These are phyloP conservation scores for Balaenoptera acutorostrata DNA, from an alignment of 2,113 vertebrate species.

Conservation along the genomic window DNA sequence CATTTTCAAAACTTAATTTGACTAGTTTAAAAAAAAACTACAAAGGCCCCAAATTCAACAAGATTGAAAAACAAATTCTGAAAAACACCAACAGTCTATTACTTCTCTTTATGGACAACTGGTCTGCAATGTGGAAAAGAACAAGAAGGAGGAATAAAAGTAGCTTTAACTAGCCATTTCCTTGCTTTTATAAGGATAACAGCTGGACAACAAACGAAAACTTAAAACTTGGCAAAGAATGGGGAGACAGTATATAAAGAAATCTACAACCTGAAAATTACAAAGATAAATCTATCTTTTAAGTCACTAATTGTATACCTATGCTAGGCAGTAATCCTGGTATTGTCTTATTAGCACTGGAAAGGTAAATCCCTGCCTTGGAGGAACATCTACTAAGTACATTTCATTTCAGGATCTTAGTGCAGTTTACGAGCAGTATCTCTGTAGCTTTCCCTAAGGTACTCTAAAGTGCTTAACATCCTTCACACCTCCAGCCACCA, in stretches of 20 bases:
- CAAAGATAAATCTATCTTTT: conserved; percentile 30
- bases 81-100: background rate
- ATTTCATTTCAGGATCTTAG: conserved; percentile 23
- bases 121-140: background rate
- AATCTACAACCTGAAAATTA: conserved; percentile 54
- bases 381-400: conserved; percentile 21
- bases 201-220: conserved; percentile 9
- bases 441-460: conserved; percentile 46
- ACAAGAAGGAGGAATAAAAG: background rate
- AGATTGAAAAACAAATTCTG: background rate
- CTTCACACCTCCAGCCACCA: conserved; percentile 48
- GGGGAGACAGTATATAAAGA: background rate
- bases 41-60: background rate
- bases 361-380: conserved; percentile 54
- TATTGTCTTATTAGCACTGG: background rate
- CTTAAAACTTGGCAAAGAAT: background rate
- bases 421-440: conserved; percentile 34
- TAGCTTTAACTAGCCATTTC: background rate
- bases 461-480: conserved; percentile 27
- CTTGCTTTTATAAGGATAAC: conserved; percentile 11
- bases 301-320: conserved; percentile 28
- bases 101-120: conserved; percentile 11
- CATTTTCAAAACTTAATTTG: conserved; percentile 5
- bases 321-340: background rate
- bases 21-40: background rate